Base-by-base conservation (phyloP, 2,113 vertebrate species). In the Malurus melanocephalus region DNA sequence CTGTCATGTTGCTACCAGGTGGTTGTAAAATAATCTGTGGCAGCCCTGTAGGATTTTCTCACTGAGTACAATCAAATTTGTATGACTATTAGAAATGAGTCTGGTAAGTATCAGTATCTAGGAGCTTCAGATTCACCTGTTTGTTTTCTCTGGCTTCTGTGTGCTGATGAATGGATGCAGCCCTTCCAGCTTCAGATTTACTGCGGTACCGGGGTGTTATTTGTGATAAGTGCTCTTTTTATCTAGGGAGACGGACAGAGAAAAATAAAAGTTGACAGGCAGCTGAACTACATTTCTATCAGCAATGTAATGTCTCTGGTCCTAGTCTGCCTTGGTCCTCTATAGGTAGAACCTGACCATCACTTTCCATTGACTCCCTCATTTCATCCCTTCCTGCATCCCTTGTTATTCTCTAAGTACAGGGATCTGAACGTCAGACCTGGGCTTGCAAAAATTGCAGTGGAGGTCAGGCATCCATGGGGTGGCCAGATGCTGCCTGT, bases 201-300 rank as follows among this genome's bases (percentile, higher is more conserved):
- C 35, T 73, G 52, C 0, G 0, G 42, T 52, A 64, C n/a, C 35
- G 45, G 64, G 60, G 55, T 2, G 2, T 59, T 89, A 40, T 23
- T 74, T 82, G 35, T 75, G 46, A 16, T 73, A 87, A 69, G 55
- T 61, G 24, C 52, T 46, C 45, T 66, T 71, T 91, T 85, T 73
- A 51, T 65, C 27, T 49, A 43, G 56, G 51, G 32, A 65, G 64
- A 26, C 45, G 77, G 53, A 72, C 45, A 88, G 45, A 35, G 16
- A 16, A 6, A 52, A 71, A 49, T 22, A 57, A 65, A 42, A 52
- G 3, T 35, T 79, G 46, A 46, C 71, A 93, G 66, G 56, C 64
- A 88, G 76, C 66, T 19, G 9, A 27, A 11, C 55, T 79, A 27
- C 16, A 30, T 93, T 89, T 77, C 67, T 85, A 17, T 59, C 48